These are phyloP conservation scores for Drosophila diplacantha DNA, from an alignment of 2,888 invertebrate genomes.

Conservation along the genomic window DNA sequence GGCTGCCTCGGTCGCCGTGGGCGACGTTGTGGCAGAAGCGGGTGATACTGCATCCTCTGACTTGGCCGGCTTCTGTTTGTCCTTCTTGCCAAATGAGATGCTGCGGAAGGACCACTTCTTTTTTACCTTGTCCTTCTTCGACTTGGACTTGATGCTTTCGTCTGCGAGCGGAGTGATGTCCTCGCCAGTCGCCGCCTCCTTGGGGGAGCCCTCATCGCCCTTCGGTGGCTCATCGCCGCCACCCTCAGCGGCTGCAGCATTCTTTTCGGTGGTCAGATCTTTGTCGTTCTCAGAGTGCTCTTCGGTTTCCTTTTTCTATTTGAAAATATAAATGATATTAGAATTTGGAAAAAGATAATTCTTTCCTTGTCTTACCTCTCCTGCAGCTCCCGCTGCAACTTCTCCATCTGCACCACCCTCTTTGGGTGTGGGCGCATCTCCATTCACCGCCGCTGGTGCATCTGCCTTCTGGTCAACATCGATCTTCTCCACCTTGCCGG, in stretches of 20 bases:
- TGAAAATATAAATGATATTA: neutral
- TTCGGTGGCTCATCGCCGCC: slow-evolving; percentile 64
- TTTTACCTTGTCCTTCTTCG: slow-evolving; percentile 86
- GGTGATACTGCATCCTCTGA: slow-evolving; percentile 79
- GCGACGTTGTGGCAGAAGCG: slow-evolving; percentile 50
- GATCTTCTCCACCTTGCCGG: slow-evolving; percentile 87
- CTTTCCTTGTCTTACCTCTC: slow-evolving; percentile 42
- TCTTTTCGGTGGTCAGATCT: slow-evolving; percentile 83
- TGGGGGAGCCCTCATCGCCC: slow-evolving; percentile 58
- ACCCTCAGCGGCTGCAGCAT: slow-evolving; percentile 71
- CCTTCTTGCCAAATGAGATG: slow-evolving; percentile 91
- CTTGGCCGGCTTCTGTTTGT: slow-evolving; percentile 90
- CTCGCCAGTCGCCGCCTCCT: slow-evolving; percentile 65
- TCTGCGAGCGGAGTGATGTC: slow-evolving; percentile 73
- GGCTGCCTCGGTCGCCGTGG: slow-evolving; percentile 45
- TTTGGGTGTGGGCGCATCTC: slow-evolving; percentile 79
- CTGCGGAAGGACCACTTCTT: slow-evolving; percentile 94
- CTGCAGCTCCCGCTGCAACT: slow-evolving; percentile 40
- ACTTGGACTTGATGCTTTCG: slow-evolving; percentile 80
- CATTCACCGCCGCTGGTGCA: slow-evolving; percentile 79
- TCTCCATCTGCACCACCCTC: slow-evolving; percentile 79
- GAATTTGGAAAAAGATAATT: neutral
- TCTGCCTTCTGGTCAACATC: slow-evolving; percentile 83
- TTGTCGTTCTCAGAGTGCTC: slow-evolving; percentile 82
- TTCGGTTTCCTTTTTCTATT: slow-evolving; percentile 81